Percentiles rank a stretch among this genome's conserved stretches.
Evolutionary conservation across 2,888 invertebrate species (phyloP).

Genomic region (Pantelozetes paolii): DNA sequence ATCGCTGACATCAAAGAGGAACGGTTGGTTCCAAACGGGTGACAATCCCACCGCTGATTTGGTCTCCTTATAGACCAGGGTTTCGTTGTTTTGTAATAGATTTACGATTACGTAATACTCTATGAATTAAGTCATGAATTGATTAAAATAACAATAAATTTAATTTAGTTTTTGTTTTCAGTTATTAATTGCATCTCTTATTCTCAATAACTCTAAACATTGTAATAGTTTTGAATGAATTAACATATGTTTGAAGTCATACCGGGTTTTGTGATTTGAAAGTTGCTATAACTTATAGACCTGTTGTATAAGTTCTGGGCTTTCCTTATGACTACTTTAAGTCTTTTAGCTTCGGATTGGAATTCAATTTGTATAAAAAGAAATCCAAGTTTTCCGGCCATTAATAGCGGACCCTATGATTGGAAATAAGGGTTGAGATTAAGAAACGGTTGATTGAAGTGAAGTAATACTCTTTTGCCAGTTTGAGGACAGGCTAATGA

Average conservation of each 20-base stretch:
- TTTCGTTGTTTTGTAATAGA: conserved; percentile 46
- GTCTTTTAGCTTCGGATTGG: conserved; percentile 48
- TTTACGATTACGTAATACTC: conserved; percentile 50
- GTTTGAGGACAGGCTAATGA: conserved; percentile 45
- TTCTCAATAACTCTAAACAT: background rate
- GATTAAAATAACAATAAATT: conserved; percentile 1
- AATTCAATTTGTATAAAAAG: conserved; percentile 49
- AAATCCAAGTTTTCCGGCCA: conserved; percentile 47
- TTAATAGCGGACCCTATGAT: conserved; percentile 6
- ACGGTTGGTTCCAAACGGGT: conserved; percentile 51
- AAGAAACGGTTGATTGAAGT: conserved; percentile 28
- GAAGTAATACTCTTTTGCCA: conserved; percentile 47
- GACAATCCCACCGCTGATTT: conserved; percentile 47
- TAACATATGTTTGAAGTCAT: background rate
- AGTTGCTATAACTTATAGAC: conserved; percentile 8
- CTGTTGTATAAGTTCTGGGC: conserved; percentile 48
- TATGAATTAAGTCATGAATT: conserved; percentile 42
- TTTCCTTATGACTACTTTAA: conserved; percentile 50
- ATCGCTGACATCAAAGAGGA: conserved; percentile 49
- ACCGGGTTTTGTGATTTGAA: conserved; percentile 43
- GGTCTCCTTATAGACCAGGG: conserved; percentile 48
- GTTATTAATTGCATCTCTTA: background rate
- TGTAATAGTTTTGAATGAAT: background rate
- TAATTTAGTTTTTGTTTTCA: background rate
- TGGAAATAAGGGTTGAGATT: background rate